Base-by-base conservation (phyloP, 2,888 invertebrate genomes). In the Epistrophe eligans region DNA sequence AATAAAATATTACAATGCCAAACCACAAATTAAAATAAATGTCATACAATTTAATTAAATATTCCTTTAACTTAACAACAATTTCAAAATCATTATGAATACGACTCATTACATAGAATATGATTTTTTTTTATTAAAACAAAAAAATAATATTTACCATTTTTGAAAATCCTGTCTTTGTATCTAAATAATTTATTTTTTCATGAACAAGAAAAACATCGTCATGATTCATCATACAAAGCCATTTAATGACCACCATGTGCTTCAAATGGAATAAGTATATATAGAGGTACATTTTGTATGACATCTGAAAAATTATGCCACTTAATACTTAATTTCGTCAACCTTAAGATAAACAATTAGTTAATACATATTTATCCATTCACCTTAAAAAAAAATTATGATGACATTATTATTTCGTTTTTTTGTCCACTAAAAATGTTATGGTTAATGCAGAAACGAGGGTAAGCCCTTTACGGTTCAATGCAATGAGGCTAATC, bases 401-500 rank as follows among this genome's bases (percentile, higher is more conserved):
- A 35, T 58, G 17, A 32, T 55, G 58, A 32, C 5, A 58, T 35
- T n/a, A 15, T 35, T 11, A 9, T 58, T 58, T 58, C 17, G 0
- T 58, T 55, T n/a, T 57, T 9, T 57, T 35, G 15, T 35, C 10
- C 32, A n/a, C 32, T 28, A 32, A 57, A 57, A 28, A 24, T 55
- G 3, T 55, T 55, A 55, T 55, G 55, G 55, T 28, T 55, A 4
- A 55, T 17, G 35, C 32, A 58, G 17, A 35, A 58, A 58, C 35
- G 17, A 17, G 58, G 17, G 35, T 32, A 35, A 58, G 55, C 35
- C 35, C n/a, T 58, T 58, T 58, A 58, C 35, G 35, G 58, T 58
- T 58, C 58, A 58, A 58, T 58, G 58, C 35, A 32, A 32, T 58
- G n/a, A 58, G 58, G 58, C 24, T 58, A 58, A 58, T 17, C 35